phyloP scores from a whole-genome alignment of 2,888 invertebrate genomes.

The Clepsis dumicolana region DNA sequence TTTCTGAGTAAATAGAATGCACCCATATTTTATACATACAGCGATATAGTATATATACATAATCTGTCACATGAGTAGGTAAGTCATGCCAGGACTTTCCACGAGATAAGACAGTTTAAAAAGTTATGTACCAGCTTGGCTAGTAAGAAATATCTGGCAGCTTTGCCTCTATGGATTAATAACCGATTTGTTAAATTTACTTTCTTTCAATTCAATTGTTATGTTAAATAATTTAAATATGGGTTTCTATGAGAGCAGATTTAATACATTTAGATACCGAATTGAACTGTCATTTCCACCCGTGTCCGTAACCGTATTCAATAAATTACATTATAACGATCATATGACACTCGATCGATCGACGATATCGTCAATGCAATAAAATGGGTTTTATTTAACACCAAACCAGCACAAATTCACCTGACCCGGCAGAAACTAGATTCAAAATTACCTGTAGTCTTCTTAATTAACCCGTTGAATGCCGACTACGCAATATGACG shows the following conservation, averaged over 20 bases:
- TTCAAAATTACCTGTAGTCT: no score
- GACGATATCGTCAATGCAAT: slow-evolving; percentile 70
- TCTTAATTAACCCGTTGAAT: no score
- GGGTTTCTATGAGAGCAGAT: slow-evolving; percentile 42
- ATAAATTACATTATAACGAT: slow-evolving; percentile 52
- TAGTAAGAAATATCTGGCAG: not conserved
- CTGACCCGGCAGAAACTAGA: not conserved
- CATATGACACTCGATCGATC: slow-evolving; percentile 73
- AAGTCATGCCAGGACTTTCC: no score
- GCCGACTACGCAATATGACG: no score
- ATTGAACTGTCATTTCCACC: slow-evolving; percentile 54
- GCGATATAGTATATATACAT: no score
- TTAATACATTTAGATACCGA: slow-evolving; percentile 58
- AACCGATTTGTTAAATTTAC: not conserved
- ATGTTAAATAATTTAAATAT: not conserved
- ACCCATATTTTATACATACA: no score
- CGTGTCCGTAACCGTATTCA: slow-evolving; percentile 56
- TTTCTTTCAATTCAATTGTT: no score
- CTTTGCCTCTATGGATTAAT: not conserved
- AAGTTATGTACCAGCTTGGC: no score
- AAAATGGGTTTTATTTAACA: slow-evolving; percentile 39
- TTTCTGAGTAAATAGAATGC: no score
- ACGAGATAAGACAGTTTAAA: not conserved
- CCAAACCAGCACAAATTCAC: slow-evolving; percentile 6
- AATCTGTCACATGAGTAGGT: not conserved